Evolutionary conservation across 2,888 invertebrate species (phyloP), one percentile per base, ranked within the genome.

Genomic region (Eupithecia subfuscata): DNA sequence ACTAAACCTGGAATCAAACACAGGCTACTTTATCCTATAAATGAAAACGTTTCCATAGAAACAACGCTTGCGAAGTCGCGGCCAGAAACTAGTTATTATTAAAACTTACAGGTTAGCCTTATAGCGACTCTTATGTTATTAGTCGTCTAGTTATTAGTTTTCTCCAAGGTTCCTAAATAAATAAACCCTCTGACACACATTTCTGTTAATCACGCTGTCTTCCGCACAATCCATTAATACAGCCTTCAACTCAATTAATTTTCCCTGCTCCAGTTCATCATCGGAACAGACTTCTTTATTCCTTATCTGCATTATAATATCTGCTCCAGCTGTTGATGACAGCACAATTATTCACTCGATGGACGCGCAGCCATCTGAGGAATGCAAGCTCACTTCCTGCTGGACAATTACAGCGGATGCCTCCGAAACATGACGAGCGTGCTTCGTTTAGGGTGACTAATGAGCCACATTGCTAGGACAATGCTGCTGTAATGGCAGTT

Each of bases 351-450:
- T 84, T 84, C 80, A 85, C 89, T 90, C 89, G 83, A 85, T 85
- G 85, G 83, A 84, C 86, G 86, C 83, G 83, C 87, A 87, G 86
- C 85, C 89, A 90, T 89, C 88, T 89, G 88, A 81, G 89, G 90
- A 90, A 91, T 91, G 92, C 89, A 87, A 84, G 89, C 87, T 90
- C 89, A 91, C 89, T 92, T 93, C 93, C 93, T 91, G 86, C 87
- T 87, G 85, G 86, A 91, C 92, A 91, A 92, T 92, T 92, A 90
- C 87, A 87, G 85, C 86, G 87, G 87, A 89, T 89, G 91, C 89
- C 86, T 83, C 81, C 82, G 81, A 84, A 86, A 86, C 86, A 86
- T 84, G 84, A 85, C 84, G 82, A 84, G 83, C 85, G 81, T 80
- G 83, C 74, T 78, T 52, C 74, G 81, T 84, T 85, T 84, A 84